phyloP scores from a whole-genome alignment of 2,797 vertebrate genomes.

The Urosaurus nigricauda region DNA sequence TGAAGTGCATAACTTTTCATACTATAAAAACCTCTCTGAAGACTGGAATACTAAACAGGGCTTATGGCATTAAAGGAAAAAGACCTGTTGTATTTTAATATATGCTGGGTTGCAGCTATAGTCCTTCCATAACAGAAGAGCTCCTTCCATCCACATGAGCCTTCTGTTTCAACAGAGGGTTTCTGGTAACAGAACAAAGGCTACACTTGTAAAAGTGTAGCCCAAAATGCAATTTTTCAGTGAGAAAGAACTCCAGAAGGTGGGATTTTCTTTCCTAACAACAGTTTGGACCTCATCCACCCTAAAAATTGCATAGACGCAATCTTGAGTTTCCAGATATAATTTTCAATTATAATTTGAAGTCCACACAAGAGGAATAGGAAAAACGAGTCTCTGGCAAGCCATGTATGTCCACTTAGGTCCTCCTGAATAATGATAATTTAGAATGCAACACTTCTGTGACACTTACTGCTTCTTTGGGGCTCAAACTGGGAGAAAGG shows the following conservation, averaged over 20 bases:
- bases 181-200: not conserved
- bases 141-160: not conserved
- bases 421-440: too few relatives aligned
- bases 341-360: too few relatives aligned
- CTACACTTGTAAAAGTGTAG: not conserved
- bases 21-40: not conserved
- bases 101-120: not conserved
- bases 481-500: too few relatives aligned
- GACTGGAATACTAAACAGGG: not conserved
- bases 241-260: too few relatives aligned
- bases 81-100: not conserved
- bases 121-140: not conserved
- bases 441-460: conserved; percentile 2
- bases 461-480: conserved; percentile 15
- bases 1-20: not conserved
- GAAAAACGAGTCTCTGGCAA: too few relatives aligned
- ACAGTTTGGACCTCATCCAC: too few relatives aligned
- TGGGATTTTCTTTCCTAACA: too few relatives aligned
- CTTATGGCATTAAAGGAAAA: not conserved
- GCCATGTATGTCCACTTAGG: too few relatives aligned
- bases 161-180: not conserved
- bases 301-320: too few relatives aligned
- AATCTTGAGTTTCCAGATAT: too few relatives aligned
- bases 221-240: too few relatives aligned
- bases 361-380: too few relatives aligned